Evolutionary conservation across 2,888 invertebrate species (phyloP), one percentile per base, ranked within the genome.

Genomic region (Ashinkailepas kermadecensis): DNA sequence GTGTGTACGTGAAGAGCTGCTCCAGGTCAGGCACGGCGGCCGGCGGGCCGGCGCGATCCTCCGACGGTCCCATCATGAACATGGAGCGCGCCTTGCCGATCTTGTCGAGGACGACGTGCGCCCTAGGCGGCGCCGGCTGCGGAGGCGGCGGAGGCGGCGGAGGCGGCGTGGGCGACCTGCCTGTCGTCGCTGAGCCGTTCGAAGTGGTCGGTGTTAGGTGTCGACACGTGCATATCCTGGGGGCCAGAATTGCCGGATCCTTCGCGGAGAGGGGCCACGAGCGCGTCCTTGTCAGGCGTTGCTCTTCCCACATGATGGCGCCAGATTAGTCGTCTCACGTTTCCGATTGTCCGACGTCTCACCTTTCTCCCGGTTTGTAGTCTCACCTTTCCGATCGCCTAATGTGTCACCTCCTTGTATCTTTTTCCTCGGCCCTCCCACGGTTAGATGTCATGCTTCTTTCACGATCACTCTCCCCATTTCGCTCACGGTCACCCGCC

Each of bases 1-100:
- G 74, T 7, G 74, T 74, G 74, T 74, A 74, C 18, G 74, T 74
- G 74, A 74, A 74, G 39, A 74, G 54, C 74, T 74, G 74, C 74
- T 74, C 74, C 7, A 74, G 74, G 74, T 74, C 74, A 18, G 74
- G 74, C 74, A 74, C 13, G 21, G 74, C 4, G 54, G 54, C 39
- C 54, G 74, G 54, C 54, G 12, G 11, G 59, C 59, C 11, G 59
- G 59, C 39, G 54, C 8, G 1, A 15, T 10, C 13, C 54, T 12
- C 15, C 18, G 18, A 18, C 10, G 65, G 18, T 3, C 65, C 18
- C 54, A 74, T 21, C 74, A 23, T 54, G 54, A 74, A 74, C 74
- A 74, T 54, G 74, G 74, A 74, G 74, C 74, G 74, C 54, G 74
- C 54, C 54, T 74, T 74, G 39, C 74, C 74, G 8, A 74, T 54